Evolutionary conservation across 2,113 vertebrate genomes (phyloP).

Genomic region (Rostratula benghalensis): DNA sequence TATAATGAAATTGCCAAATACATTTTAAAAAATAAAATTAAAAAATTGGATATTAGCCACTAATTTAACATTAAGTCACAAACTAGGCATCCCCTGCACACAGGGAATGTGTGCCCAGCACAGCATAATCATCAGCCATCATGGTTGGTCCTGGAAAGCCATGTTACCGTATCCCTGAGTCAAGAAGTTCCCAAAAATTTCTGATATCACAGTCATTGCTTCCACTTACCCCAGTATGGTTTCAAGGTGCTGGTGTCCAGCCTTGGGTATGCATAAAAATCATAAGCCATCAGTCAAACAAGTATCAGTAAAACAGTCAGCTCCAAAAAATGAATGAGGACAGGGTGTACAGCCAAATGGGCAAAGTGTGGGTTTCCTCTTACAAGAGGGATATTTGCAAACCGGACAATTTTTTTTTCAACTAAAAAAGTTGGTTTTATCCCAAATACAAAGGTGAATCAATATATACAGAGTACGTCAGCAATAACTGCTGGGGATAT

Average conservation of each 20-base stretch:
- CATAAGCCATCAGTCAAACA: neutral
- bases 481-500: neutral
- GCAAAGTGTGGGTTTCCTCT: neutral
- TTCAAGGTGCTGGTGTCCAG: neutral
- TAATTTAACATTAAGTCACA: neutral
- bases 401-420: neutral
- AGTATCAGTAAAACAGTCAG: neutral
- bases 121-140: neutral
- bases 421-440: neutral
- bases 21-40: neutral
- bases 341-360: neutral
- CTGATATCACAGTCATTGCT: accelerated
- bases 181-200: neutral
- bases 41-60: neutral
- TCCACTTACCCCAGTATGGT: neutral
- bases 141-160: neutral
- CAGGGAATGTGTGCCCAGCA: neutral
- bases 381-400: neutral
- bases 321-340: neutral
- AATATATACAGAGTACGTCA: neutral
- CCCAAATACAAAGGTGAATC: neutral
- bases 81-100: neutral
- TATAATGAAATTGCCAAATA: neutral
- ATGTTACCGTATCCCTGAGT: neutral
- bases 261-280: neutral